Percentiles rank a stretch among this genome's conserved stretches.
phyloP scores from a whole-genome alignment of 2,888 invertebrate species.

The Ectropis crepuscularia region DNA sequence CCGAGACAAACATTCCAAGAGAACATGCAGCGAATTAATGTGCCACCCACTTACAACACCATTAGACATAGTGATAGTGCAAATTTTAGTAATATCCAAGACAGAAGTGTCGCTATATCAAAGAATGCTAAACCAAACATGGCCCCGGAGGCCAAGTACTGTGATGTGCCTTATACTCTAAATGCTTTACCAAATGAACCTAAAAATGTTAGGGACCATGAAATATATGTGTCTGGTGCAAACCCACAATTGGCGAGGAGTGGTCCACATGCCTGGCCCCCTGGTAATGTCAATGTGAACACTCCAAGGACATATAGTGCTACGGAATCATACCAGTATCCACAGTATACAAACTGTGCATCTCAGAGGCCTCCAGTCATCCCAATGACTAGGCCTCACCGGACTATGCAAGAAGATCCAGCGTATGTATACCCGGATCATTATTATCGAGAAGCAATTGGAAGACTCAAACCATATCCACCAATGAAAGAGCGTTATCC shows the following conservation, averaged over 20 bases:
- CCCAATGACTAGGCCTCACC: constrained; percentile 61
- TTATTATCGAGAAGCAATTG: constrained; percentile 69
- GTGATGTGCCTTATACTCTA: constrained; percentile 81
- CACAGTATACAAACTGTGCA: constrained; percentile 69
- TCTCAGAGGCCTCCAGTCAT: constrained; percentile 60
- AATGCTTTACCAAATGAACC: constrained; percentile 69
- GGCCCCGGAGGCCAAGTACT: constrained; percentile 71
- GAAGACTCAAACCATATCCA: constrained; percentile 77
- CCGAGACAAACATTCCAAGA: constrained; percentile 83
- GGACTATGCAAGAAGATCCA: constrained; percentile 65
- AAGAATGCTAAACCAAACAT: constrained; percentile 69
- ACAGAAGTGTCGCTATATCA: constrained; percentile 52
- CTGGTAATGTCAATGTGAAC: constrained; percentile 61
- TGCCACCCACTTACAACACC: constrained; percentile 71
- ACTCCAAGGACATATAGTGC: constrained; percentile 65
- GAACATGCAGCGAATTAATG: constrained; percentile 80
- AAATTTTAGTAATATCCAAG: constrained; percentile 53
- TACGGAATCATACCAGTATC: constrained; percentile 71
- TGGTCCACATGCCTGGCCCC: constrained; percentile 65
- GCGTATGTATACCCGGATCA: constrained; percentile 66
- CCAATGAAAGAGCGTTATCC: constrained; percentile 70
- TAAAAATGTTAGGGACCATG: constrained; percentile 67
- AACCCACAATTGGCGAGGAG: constrained; percentile 59
- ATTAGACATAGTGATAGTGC: constrained; percentile 67
- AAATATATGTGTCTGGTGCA: constrained; percentile 66